Base-by-base conservation (phyloP, 1,140 invertebrate species). In the Diachasmimorpha longicaudata region DNA sequence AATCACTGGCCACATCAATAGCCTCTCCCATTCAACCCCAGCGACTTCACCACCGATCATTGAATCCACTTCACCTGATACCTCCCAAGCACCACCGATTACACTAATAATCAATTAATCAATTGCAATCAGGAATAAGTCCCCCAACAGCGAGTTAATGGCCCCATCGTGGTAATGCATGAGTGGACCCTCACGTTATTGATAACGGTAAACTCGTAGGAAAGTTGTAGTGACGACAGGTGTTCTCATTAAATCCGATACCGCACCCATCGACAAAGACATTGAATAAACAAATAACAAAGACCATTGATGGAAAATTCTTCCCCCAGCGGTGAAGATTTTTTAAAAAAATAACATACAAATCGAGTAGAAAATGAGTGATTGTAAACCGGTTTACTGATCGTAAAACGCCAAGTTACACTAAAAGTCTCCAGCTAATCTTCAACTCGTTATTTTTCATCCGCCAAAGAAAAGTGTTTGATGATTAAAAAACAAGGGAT, bases 161-260 rank as follows among this genome's bases (percentile, higher is more conserved):
- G 39, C 14, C 48, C 48, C n/a, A 4, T n/a, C 63, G 74, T 36
- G 70, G 31, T 42, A 42, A 58, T 71, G 73, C 70, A 70, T 71
- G 48, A 76, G 77, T 70, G 25, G 71, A 70, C 70, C 48, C 63
- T 78, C 72, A 75, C 58, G 71, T 73, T 74, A 76, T 76, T 70
- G 74, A 69, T 78, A 78, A 78, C 77, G 77, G 77, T 78, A 76
- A 39, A 78, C 58, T 74, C 70, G 70, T 72, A 78, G 74, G 77
- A 76, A 78, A 76, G 77, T 78, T 72, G 67, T 68, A 46, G 70
- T 44, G 63, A 46, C 23, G 55, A 78, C 77, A 78, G 77, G 77
- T 78, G 74, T 74, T 71, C 70, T 72, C 70, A 71, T 71, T 70
- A 46, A 70, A 31, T 16, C 2, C 23, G 31, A 63, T 19, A 63